Evolutionary conservation across 2,888 invertebrate species (phyloP).

Genomic region (Hydraecia micacea): DNA sequence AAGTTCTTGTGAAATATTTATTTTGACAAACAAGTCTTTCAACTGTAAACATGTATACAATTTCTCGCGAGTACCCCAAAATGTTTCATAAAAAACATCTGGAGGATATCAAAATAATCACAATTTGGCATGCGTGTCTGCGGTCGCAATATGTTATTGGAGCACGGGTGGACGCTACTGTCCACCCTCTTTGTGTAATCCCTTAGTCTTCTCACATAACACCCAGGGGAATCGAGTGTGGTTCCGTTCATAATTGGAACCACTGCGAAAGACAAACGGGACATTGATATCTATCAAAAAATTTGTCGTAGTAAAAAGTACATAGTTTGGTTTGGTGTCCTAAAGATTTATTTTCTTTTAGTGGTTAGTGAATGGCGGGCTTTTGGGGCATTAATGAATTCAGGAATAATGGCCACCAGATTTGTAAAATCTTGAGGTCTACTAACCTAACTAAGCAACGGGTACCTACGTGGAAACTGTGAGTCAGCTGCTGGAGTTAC

Average conservation of each 20-base stretch:
- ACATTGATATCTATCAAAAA: background rate
- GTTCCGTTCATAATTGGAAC: slow-evolving; percentile 28
- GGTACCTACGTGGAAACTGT: background rate
- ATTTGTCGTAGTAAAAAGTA: background rate
- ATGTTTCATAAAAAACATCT: slow-evolving; percentile 19
- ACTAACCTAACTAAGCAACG: background rate
- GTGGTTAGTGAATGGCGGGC: background rate
- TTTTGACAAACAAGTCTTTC: slow-evolving; percentile 1
- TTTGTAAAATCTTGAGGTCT: too few relatives aligned
- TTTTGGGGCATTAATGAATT: background rate
- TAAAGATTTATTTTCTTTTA: background rate
- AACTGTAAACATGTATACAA: slow-evolving; percentile 7
- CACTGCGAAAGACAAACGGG: slow-evolving; percentile 7
- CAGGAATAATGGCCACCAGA: background rate
- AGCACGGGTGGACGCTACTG: slow-evolving; percentile 54
- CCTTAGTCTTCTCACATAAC: slow-evolving; percentile 35
- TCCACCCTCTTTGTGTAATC: slow-evolving; percentile 32
- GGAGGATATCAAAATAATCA: slow-evolving; percentile 24
- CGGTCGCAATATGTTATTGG: slow-evolving; percentile 46
- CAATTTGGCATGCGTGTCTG: slow-evolving; percentile 41
- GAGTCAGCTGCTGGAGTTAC: background rate
- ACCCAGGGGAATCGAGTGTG: slow-evolving; percentile 28
- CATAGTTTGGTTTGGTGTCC: background rate
- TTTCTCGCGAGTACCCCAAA: background rate
- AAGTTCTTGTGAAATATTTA: slow-evolving; percentile 17